Conservation (phyloP, 2,797 vertebrate species). For the Urosaurus nigricauda region DNA sequence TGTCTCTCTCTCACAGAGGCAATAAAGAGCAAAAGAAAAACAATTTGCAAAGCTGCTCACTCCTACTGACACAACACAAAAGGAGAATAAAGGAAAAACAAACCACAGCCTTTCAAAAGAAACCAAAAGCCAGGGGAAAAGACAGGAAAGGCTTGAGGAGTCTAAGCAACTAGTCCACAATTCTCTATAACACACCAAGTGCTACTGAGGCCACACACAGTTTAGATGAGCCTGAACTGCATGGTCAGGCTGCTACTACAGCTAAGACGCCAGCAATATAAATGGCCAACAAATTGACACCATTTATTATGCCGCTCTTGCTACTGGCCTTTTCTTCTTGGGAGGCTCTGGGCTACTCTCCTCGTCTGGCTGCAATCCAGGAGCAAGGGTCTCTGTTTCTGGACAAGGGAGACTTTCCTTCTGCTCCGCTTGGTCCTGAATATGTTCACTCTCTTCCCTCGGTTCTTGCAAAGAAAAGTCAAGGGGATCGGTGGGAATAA, state of each 20-base stretch:
- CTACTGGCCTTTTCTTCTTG: conserved; percentile 94
- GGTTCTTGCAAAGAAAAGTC: conserved; percentile 42
- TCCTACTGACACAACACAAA: background rate
- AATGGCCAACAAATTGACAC: conserved; percentile 81
- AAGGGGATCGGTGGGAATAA: conserved; percentile 35
- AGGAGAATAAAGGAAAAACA: background rate
- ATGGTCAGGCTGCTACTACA: conserved; percentile 61
- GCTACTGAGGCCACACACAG: conserved; percentile 21
- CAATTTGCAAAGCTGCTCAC: conserved; percentile 22
- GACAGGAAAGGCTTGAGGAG: background rate
- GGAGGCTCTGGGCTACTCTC: conserved; percentile 81
- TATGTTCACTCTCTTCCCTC: conserved; percentile 37
- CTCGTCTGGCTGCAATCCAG: conserved; percentile 82
- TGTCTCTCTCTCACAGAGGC: background rate
- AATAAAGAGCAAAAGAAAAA: conserved; percentile 19
- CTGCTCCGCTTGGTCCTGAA: conserved; percentile 51
- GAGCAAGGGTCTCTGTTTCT: conserved; percentile 71
- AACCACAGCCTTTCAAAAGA: conserved; percentile 1
- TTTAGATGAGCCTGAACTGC: conserved; percentile 47
- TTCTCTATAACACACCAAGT: background rate
- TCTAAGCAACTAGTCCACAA: background rate
- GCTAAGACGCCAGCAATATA: conserved; percentile 83
- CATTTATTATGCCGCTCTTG: conserved; percentile 93
- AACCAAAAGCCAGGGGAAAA: background rate
- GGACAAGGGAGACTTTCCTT: conserved; percentile 70